Evolutionary conservation across 2,113 vertebrate genomes (phyloP).

Genomic region (Scomber colias): DNA sequence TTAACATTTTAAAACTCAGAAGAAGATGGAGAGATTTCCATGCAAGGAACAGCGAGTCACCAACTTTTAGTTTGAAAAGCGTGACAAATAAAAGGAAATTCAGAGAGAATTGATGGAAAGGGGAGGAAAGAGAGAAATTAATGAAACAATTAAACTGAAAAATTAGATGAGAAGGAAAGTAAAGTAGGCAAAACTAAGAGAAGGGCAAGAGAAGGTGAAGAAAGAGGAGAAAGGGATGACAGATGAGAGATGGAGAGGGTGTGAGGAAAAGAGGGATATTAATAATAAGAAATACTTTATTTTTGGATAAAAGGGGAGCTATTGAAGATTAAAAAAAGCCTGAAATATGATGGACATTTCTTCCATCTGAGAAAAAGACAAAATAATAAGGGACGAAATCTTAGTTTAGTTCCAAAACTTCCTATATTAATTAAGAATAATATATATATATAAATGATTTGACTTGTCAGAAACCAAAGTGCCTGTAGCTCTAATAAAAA

Average conservation of each 20-base stretch:
- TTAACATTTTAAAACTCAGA: no score
- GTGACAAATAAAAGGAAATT: constrained; percentile 33
- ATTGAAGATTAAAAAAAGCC: constrained; percentile 1
- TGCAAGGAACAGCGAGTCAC: neutral
- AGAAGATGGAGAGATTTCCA: no score
- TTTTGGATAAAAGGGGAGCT: neutral
- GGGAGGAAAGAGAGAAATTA: constrained; percentile 14
- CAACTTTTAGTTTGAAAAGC: constrained; percentile 15
- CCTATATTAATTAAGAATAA: no score
- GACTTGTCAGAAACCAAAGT: neutral
- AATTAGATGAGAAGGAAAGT: neutral
- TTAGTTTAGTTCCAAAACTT: no score
- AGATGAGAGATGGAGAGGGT: constrained; percentile 10
- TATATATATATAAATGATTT: neutral
- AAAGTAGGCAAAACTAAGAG: neutral
- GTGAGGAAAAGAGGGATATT: neutral
- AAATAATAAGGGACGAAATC: neutral
- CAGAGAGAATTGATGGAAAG: constrained; percentile 25
- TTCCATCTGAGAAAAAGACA: constrained; percentile 1
- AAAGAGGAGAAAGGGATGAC: neutral
- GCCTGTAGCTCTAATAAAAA: neutral
- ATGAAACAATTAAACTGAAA: constrained; percentile 29
- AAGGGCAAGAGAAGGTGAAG: constrained; percentile 1
- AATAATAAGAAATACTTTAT: no score
- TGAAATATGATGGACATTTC: constrained; percentile 9